These are phyloP conservation scores for Leptopterna dolabrata DNA, from an alignment of 2,888 invertebrate genomes.

Conservation along the genomic window DNA sequence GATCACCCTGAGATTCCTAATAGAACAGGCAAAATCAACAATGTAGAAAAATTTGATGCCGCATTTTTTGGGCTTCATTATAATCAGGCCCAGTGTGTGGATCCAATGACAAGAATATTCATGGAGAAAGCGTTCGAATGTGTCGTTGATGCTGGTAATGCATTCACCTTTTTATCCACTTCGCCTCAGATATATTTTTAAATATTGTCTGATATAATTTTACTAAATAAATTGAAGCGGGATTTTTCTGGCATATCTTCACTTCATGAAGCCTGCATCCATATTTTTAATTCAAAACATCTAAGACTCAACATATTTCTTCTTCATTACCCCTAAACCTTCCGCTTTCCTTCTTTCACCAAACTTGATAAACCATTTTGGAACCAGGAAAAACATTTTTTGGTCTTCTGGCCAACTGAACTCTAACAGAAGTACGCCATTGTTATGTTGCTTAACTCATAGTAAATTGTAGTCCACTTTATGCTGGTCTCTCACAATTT, in stretches of 20 bases:
- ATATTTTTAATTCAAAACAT: too few relatives aligned
- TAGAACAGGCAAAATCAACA: slow-evolving; percentile 78
- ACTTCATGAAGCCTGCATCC: neutral
- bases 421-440: too few relatives aligned
- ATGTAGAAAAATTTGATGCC: slow-evolving; percentile 80
- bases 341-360: too few relatives aligned
- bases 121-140: slow-evolving; percentile 84
- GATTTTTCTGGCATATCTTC: neutral
- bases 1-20: slow-evolving; percentile 78
- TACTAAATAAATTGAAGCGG: neutral
- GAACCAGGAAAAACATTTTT: too few relatives aligned
- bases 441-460: too few relatives aligned
- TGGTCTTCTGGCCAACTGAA: too few relatives aligned
- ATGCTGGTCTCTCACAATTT: too few relatives aligned
- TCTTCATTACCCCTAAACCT: too few relatives aligned
- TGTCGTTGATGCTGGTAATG: slow-evolving; percentile 76
- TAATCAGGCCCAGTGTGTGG: slow-evolving; percentile 81
- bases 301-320: too few relatives aligned
- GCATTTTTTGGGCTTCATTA: slow-evolving; percentile 81
- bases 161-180: too few relatives aligned
- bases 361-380: too few relatives aligned
- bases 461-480: too few relatives aligned
- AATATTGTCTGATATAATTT: neutral
- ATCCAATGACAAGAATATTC: slow-evolving; percentile 82
- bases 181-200: neutral